Evolutionary conservation across 2,113 vertebrate genomes (phyloP), one percentile per base, ranked within the genome.

Genomic region (Chloropsis cyanopogon): DNA sequence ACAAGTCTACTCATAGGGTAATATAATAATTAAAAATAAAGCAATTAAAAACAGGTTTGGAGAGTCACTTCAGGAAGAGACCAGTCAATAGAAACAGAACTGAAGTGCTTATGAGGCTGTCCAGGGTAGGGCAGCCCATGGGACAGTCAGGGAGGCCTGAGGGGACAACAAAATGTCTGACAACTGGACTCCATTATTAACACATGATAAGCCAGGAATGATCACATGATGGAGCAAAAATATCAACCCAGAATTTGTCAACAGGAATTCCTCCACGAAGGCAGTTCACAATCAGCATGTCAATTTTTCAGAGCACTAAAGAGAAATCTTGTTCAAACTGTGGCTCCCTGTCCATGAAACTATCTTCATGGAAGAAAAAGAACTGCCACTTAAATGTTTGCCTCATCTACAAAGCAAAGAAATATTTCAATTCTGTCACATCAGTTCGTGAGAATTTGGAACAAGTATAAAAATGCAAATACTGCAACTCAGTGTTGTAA

Each of bases 161-260:
- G 1, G 22, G 42, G 13, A 86, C 64, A 90, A 70, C 72, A 72
- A 73, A 73, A 88, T 21, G 8, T 77, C 71, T 94, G 70, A 84
- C 64, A 89, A 95, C 87, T 71, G 78, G 61, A 60, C 66, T 90
- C 88, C 64, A 47, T 90, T 88, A 77, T 42, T 90, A 86, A 88
- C 79, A 93, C 68, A 70, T 33, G 75, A 90, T 70, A 94, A 96
- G 76, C 59, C 57, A 23, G 31, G 68, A 92, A 52, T 26, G 75
- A 70, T 69, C 85, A 73, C 50, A 65, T 24, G n/a, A 82, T 16
- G 29, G 11, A 86, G 59, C 53, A 85, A 90, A 91, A 94, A 53
- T 54, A 90, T 44, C 8, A 1, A 33, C 63, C 4, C 63, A 61
- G 53, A 92, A 92, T 72, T 68, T 90, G 71, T 50, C 46, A 53